Evolutionary conservation across 2,888 invertebrate genomes (phyloP).

Genomic region (Chromoteleia sp.): DNA sequence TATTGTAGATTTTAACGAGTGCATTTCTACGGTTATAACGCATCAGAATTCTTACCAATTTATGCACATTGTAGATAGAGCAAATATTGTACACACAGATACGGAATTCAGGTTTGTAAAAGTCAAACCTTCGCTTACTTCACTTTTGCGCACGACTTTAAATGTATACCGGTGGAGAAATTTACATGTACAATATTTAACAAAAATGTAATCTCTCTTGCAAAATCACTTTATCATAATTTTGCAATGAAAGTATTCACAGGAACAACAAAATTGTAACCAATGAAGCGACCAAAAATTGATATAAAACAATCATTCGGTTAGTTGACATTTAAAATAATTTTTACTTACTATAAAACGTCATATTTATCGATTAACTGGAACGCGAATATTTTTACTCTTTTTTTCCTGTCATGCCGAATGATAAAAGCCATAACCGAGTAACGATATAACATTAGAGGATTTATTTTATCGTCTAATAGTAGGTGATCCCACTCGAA

Average conservation of each 20-base stretch:
- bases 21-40: not conserved
- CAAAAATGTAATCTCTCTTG: slow-evolving; percentile 28
- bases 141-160: slow-evolving; percentile 14
- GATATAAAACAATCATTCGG: not conserved
- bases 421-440: slow-evolving; percentile 57
- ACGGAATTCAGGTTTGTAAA: slow-evolving; percentile 19
- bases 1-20: slow-evolving; percentile 15
- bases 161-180: not conserved
- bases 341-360: not conserved
- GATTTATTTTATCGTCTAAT: slow-evolving; percentile 69
- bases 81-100: slow-evolving; percentile 28
- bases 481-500: slow-evolving; percentile 78
- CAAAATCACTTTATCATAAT: slow-evolving; percentile 28
- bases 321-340: slow-evolving; percentile 9
- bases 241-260: not conserved
- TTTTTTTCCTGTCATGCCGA: slow-evolving; percentile 25
- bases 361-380: slow-evolving; percentile 45
- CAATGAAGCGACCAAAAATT: slow-evolving; percentile 5
- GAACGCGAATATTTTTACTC: slow-evolving; percentile 6
- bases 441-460: slow-evolving; percentile 64
- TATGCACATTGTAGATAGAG: slow-evolving; percentile 32
- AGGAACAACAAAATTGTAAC: not conserved
- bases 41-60: slow-evolving; percentile 24
- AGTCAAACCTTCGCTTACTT: slow-evolving; percentile 34
- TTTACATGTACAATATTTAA: slow-evolving; percentile 32